These are phyloP conservation scores for Pelecanus crispus DNA, from an alignment of 2,113 vertebrate genomes.

Conservation along the genomic window DNA sequence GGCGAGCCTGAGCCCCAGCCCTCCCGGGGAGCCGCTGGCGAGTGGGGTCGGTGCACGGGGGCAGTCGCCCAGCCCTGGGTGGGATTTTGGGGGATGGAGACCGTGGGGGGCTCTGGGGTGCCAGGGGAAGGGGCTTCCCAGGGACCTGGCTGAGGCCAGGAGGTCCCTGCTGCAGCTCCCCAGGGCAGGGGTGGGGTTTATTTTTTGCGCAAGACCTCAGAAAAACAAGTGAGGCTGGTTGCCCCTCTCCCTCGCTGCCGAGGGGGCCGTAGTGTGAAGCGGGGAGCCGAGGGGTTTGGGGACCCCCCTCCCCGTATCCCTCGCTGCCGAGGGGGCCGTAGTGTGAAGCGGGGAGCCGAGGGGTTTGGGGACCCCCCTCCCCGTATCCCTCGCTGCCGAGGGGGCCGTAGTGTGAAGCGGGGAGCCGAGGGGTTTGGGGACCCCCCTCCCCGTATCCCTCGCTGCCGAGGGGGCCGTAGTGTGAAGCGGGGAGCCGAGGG, in stretches of 20 bases:
- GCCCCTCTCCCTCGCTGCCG: not conserved
- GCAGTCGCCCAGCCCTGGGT: not conserved
- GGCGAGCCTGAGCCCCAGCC: not conserved
- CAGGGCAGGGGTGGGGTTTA: accelerated
- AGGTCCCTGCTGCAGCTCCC: not conserved
- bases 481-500: not conserved
- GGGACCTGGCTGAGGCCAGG: not conserved
- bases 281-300: not conserved
- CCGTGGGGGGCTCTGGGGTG: not conserved
- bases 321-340: not conserved
- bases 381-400: not conserved
- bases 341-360: not conserved
- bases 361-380: not conserved
- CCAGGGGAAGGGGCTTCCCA: not conserved
- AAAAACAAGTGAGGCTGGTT: not conserved
- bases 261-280: not conserved
- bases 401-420: not conserved
- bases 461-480: not conserved
- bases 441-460: not conserved
- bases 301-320: not conserved
- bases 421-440: not conserved
- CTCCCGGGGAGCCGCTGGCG: not conserved
- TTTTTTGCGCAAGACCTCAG: not conserved
- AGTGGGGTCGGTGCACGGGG: accelerated
- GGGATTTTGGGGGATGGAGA: not conserved